These are phyloP conservation scores for Conistra vaccinii DNA, from an alignment of 2,888 invertebrate genomes.

Conservation along the genomic window DNA sequence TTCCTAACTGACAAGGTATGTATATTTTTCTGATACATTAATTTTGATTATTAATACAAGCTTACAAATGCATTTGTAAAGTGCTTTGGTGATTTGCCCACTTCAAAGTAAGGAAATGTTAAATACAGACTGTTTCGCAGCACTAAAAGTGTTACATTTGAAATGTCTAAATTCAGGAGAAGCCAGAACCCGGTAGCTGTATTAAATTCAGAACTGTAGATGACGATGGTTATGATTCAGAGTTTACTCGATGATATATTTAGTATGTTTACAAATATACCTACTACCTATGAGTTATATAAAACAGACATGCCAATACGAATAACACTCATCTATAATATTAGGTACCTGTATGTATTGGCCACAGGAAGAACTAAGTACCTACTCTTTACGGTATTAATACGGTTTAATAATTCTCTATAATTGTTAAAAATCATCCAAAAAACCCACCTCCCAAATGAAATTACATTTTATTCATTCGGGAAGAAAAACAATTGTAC, in stretches of 20 bases:
- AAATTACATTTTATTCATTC: too few relatives aligned
- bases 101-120: slow-evolving; percentile 10
- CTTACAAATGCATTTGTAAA: slow-evolving; percentile 12
- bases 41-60: not conserved
- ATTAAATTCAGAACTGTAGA: not conserved
- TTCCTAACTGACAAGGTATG: not conserved
- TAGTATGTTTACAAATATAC: not conserved
- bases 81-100: slow-evolving; percentile 14
- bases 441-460: not conserved
- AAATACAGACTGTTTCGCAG: not conserved
- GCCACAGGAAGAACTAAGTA: not conserved
- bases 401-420: not conserved
- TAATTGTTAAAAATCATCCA: too few relatives aligned
- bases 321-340: slow-evolving; percentile 26
- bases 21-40: not conserved
- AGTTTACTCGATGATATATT: slow-evolving; percentile 14
- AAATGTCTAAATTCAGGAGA: not conserved
- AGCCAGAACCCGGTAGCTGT: not conserved
- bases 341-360: slow-evolving; percentile 19
- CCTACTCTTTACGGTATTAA: not conserved
- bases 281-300: slow-evolving; percentile 5
- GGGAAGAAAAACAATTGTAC: too few relatives aligned
- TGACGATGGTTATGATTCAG: slow-evolving; percentile 17
- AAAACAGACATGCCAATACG: slow-evolving; percentile 13
- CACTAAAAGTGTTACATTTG: not conserved